Conservation (phyloP, 2,888 invertebrate genomes). For the Morpho helenor region DNA sequence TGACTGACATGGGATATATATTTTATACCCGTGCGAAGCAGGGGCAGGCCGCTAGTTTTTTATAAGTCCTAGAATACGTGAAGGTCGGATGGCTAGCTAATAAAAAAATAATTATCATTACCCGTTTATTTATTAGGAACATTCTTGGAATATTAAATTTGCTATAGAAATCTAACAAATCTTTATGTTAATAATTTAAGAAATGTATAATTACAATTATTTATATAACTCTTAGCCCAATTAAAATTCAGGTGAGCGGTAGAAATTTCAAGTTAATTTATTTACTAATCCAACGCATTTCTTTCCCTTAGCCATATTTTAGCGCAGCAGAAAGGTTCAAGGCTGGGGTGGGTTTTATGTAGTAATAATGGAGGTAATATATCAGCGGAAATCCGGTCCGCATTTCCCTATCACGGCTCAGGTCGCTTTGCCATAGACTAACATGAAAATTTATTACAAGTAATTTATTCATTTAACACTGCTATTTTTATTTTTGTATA, state of each 20-base stretch:
- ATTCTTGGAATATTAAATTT: too few species aligned
- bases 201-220: not conserved
- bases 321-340: slow-evolving; percentile 38
- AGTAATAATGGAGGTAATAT: slow-evolving; percentile 42
- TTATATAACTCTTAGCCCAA: not conserved
- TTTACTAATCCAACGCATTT: slow-evolving; percentile 8
- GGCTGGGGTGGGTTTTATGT: slow-evolving; percentile 38
- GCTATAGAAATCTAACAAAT: not conserved
- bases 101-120: too few species aligned
- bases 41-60: too few species aligned
- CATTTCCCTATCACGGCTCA: slow-evolving; percentile 49
- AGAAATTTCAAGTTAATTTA: not conserved
- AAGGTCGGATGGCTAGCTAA: too few species aligned
- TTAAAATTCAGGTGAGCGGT: not conserved
- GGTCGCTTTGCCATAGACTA: slow-evolving; percentile 33
- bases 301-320: slow-evolving; percentile 17
- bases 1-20: too few species aligned
- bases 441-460: slow-evolving; percentile 23
- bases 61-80: too few species aligned
- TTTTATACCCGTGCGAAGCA: too few species aligned
- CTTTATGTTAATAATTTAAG: not conserved
- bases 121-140: too few species aligned
- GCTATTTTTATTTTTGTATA: slow-evolving; percentile 2
- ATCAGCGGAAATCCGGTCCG: slow-evolving; percentile 58
- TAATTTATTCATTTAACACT: slow-evolving; percentile 15